These are phyloP conservation scores for Xenopus tropicalis DNA, from an alignment of 2,113 vertebrate genomes.

Conservation along the genomic window DNA sequence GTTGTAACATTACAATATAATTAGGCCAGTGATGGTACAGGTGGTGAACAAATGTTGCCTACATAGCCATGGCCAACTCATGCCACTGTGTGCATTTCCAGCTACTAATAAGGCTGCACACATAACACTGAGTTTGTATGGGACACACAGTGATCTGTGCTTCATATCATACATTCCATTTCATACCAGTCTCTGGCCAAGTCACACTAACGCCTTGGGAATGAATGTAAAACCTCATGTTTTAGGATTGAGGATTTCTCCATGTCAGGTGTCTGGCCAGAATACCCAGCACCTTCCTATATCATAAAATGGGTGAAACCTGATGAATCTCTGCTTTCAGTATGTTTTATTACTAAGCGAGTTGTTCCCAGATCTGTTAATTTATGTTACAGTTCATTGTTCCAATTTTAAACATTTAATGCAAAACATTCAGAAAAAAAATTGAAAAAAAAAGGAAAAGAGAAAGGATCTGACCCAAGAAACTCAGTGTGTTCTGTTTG, in stretches of 20 bases:
- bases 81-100: too few species aligned
- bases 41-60: too few species aligned
- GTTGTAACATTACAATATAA: too few species aligned
- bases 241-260: background rate
- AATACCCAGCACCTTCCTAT: background rate
- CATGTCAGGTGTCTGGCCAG: background rate
- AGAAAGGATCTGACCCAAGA: too few species aligned
- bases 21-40: too few species aligned
- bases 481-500: too few species aligned
- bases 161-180: background rate
- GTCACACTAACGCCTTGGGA: background rate
- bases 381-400: background rate
- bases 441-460: too few species aligned
- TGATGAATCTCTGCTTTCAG: background rate
- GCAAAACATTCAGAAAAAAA: too few species aligned
- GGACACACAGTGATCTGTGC: background rate
- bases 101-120: too few species aligned
- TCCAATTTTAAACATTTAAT: background rate
- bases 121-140: background rate
- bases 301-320: slow-evolving; percentile 2
- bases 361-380: background rate
- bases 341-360: background rate
- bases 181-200: background rate
- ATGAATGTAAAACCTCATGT: background rate
- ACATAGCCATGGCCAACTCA: too few species aligned